Conservation (phyloP, 2,797 vertebrate species). For the Acanthopagrus latus region DNA sequence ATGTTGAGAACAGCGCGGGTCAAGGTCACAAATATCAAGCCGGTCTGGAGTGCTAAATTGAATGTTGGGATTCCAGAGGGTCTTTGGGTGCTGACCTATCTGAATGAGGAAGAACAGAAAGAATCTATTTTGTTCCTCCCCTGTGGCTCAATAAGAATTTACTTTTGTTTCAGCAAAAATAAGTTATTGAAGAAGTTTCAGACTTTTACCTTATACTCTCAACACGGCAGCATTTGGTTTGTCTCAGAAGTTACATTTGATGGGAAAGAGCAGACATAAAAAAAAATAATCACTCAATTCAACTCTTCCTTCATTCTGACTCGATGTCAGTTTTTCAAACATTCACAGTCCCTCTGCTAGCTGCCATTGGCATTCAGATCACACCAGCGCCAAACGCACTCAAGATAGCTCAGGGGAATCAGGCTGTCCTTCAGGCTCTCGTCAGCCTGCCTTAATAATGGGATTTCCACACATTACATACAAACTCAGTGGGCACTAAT, state of each 20-base stretch:
- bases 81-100: constrained; percentile 42
- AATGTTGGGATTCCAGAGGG: constrained; percentile 45
- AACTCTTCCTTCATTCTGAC: constrained; percentile 18
- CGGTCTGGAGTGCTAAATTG: constrained; percentile 61
- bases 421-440: constrained; percentile 65
- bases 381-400: constrained; percentile 56
- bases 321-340: constrained; percentile 38
- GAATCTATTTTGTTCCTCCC: constrained; percentile 25
- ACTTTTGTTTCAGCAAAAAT: constrained; percentile 20
- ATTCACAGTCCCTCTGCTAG: constrained; percentile 16
- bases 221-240: neutral
- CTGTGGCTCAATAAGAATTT: neutral
- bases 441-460: constrained; percentile 69
- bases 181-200: constrained; percentile 23
- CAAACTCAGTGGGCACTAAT: constrained; percentile 63
- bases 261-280: constrained; percentile 25
- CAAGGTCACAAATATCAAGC: constrained; percentile 64
- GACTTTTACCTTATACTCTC: constrained; percentile 16
- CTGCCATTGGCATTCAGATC: constrained; percentile 69
- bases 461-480: constrained; percentile 71
- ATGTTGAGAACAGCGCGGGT: constrained; percentile 44
- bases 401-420: constrained; percentile 52
- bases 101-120: constrained; percentile 42
- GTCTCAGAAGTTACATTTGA: constrained; percentile 11
- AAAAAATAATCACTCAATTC: constrained; percentile 25